Conservation (phyloP, 2,797 vertebrate species). For the Tarsius wallacei region DNA sequence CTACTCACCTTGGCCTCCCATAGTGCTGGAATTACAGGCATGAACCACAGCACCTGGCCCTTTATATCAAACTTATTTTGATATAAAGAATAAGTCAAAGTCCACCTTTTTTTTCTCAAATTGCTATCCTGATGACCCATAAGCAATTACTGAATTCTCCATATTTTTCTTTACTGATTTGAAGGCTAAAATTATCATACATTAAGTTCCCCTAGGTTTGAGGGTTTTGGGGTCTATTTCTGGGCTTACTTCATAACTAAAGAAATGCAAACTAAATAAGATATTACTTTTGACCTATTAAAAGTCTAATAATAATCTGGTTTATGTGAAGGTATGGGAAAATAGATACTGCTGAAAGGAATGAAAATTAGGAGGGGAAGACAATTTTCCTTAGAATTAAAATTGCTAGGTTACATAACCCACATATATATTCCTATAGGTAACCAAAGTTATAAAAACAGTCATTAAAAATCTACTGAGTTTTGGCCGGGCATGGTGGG, state of each 20-base stretch:
- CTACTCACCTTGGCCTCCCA: too few relatives aligned
- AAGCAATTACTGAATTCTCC: not conserved
- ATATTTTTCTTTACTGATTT: not conserved
- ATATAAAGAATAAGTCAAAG: constrained; percentile 36
- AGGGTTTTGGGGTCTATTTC: not conserved
- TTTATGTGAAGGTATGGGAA: not conserved
- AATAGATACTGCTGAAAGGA: not conserved
- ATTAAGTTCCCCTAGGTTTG: not conserved
- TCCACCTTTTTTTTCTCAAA: not conserved
- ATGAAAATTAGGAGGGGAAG: not conserved
- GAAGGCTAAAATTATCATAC: not conserved
- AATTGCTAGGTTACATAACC: not conserved
- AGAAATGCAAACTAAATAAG: constrained; percentile 51
- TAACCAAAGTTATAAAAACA: not conserved
- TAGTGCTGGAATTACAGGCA: too few relatives aligned
- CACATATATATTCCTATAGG: not conserved
- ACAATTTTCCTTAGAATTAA: constrained; percentile 21
- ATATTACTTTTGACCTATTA: constrained; percentile 42
- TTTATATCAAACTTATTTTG: constrained; percentile 14
- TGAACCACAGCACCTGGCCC: too few relatives aligned
- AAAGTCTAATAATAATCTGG: constrained; percentile 29
- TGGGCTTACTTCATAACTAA: constrained; percentile 13
- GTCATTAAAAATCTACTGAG: not conserved
- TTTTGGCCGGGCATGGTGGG: not conserved
- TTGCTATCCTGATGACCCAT: not conserved